Percentiles rank a stretch among this genome's conserved stretches.
phyloP scores from a whole-genome alignment of 2,888 invertebrate genomes.

The Campoletis raptor region DNA sequence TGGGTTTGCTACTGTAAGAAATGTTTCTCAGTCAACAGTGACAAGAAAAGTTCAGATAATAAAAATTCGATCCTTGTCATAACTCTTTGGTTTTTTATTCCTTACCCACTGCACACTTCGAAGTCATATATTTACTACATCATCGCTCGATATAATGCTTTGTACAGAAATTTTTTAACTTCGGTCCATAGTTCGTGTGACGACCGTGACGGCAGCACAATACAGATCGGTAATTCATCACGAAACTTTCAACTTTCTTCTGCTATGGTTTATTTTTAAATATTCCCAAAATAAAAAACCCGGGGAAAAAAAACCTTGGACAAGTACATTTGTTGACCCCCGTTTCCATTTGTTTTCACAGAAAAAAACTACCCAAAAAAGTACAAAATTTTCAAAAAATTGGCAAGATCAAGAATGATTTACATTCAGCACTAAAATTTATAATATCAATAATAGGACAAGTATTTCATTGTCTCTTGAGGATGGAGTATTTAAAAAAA shows the following conservation, averaged over 20 bases:
- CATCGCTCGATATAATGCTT: neutral
- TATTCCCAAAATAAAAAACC: neutral
- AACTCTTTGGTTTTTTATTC: neutral
- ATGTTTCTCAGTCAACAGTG: constrained; percentile 21
- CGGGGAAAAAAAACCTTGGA: too few species aligned
- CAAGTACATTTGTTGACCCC: too few species aligned
- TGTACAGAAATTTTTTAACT: neutral
- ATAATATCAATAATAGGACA: too few species aligned
- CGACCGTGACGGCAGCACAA: neutral
- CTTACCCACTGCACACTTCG: constrained; percentile 12
- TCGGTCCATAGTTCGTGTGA: neutral
- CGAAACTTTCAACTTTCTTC: too few species aligned
- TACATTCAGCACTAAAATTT: too few species aligned
- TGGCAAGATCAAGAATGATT: too few species aligned
- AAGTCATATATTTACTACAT: constrained; percentile 21
- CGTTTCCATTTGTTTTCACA: too few species aligned
- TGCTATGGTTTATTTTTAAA: neutral
- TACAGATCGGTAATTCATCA: too few species aligned
- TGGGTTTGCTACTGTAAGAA: constrained; percentile 15
- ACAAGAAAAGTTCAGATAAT: constrained; percentile 20
- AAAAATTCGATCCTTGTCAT: constrained; percentile 23
- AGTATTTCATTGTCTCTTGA: too few species aligned
- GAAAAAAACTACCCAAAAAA: too few species aligned
- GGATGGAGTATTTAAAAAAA: too few species aligned
- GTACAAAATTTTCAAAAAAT: too few species aligned